Conservation (phyloP, 2,888 invertebrate species). For the Acleris cristana region DNA sequence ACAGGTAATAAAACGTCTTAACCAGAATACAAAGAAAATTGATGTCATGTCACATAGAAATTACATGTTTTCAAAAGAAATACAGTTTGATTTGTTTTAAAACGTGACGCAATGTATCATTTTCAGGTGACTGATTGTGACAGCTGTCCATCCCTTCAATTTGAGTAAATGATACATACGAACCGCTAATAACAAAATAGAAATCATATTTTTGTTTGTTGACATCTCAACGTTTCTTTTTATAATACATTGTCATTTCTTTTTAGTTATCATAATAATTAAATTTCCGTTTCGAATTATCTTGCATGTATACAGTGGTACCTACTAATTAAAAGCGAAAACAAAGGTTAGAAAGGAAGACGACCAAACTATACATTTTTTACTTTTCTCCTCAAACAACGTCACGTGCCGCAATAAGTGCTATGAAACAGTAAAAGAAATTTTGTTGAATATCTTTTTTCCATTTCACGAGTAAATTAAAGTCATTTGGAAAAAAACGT, state of each 20-base stretch:
- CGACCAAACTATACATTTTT: background rate
- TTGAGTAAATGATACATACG: constrained; percentile 26
- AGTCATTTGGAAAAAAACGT: constrained; percentile 33
- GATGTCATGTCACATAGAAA: constrained; percentile 8
- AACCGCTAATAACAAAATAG: constrained; percentile 1
- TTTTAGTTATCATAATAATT: too few relatives aligned
- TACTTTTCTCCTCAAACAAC: constrained; percentile 5
- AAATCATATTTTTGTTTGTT: background rate
- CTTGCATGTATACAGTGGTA: background rate
- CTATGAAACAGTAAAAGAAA: constrained; percentile 21
- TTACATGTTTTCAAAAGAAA: constrained; percentile 15
- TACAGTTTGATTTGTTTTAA: constrained; percentile 22
- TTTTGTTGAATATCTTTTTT: constrained; percentile 20
- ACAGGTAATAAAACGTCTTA: background rate
- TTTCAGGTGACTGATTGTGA: constrained; percentile 29
- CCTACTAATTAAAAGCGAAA: too few relatives aligned
- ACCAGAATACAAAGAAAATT: constrained; percentile 16
- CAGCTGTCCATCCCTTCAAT: constrained; percentile 19
- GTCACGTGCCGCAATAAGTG: constrained; percentile 12
- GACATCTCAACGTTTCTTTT: background rate
- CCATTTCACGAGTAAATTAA: constrained; percentile 26
- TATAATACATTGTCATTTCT: background rate
- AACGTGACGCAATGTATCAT: constrained; percentile 27
- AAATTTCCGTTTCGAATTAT: background rate
- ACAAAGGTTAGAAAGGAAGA: too few relatives aligned